Base-by-base conservation (phyloP, 2,888 invertebrate genomes). In the Drosophila flavopinicola region DNA sequence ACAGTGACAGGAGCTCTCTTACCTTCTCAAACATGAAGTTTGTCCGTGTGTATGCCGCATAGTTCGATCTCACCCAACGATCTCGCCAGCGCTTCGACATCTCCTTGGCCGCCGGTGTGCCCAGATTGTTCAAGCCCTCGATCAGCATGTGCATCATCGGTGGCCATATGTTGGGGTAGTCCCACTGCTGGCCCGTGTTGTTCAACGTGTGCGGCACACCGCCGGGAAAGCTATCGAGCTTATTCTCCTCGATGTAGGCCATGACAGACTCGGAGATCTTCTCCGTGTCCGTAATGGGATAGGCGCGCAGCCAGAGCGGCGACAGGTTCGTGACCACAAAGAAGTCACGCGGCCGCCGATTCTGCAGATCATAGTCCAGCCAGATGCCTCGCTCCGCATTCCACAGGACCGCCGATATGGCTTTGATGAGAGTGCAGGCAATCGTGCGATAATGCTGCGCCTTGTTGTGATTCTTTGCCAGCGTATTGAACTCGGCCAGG, bases 81-180 rank as follows among this genome's bases (percentile, higher is more conserved):
- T 94, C 92, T 0, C 96, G 95, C 72, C 97, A 93, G 74, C 94
- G 93, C 42, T 91, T 92, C 0, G 97, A 96, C 23, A 95, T 85
- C 3, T 93, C 88, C 79, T 92, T 91, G 0, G 96, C 95, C 48
- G 93, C 93, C 0, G 92, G 91, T 33, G 94, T 93, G 0, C 93
- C 94, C 0, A 96, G 94, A 80, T 93, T 93, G 13, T 95, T 93
- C 42, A 98, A 92, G 0, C 96, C 97, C 79, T 94, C 93, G 9
- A 98, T 94, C 75, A 97, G 92, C 27, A 98, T 94, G 87, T 97
- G 86, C 91, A 97, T 97, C 32, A 97, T 93, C 0, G 98, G 98
- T 0, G 98, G 96, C 98, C 98, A 98, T 0, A 96, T 97, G 91
- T 98, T 98, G 0, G 98, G 97, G 83, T 94, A 96, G 91, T 97